Percentiles rank a stretch among this genome's conserved stretches.
Evolutionary conservation across 2,888 invertebrate species (phyloP).

Genomic region (Aricia artaxerxes): DNA sequence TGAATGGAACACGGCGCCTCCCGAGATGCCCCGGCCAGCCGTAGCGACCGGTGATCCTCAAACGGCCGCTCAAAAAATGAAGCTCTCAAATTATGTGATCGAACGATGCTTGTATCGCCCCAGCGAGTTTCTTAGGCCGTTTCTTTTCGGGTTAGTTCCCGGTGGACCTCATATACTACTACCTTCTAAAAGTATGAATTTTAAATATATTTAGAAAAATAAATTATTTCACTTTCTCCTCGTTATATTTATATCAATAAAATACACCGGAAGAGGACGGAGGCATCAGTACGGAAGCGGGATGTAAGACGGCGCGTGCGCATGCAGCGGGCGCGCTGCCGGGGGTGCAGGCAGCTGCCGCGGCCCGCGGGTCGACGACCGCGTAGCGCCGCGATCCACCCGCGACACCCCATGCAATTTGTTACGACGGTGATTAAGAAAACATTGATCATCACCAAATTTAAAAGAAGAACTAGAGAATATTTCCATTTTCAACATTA

Average conservation of each 20-base stretch:
- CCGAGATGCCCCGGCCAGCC: conserved; percentile 40
- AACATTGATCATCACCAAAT: not conserved
- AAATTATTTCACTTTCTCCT: too few species aligned
- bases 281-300: not conserved
- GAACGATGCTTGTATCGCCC: not conserved
- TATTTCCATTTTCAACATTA: too few species aligned
- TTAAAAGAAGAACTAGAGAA: too few species aligned
- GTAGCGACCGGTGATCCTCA: conserved; percentile 42
- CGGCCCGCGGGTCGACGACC: conserved; percentile 41
- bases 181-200: too few species aligned
- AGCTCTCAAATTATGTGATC: not conserved
- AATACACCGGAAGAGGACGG: not conserved
- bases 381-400: conserved; percentile 44
- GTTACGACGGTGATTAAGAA: not conserved
- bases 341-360: conserved; percentile 46
- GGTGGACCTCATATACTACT: not conserved
- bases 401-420: conserved; percentile 37
- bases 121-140: too few species aligned
- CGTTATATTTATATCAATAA: not conserved
- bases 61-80: conserved; percentile 42
- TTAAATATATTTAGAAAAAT: too few species aligned
- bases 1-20: conserved; percentile 66
- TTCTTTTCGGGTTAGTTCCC: too few species aligned
- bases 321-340: conserved; percentile 48
- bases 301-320: conserved; percentile 47